Percentiles rank a stretch among this genome's conserved stretches.
phyloP scores from a whole-genome alignment of 37 sponge, comb jelly and placozoan species.

The Dysidea cf. avara region DNA sequence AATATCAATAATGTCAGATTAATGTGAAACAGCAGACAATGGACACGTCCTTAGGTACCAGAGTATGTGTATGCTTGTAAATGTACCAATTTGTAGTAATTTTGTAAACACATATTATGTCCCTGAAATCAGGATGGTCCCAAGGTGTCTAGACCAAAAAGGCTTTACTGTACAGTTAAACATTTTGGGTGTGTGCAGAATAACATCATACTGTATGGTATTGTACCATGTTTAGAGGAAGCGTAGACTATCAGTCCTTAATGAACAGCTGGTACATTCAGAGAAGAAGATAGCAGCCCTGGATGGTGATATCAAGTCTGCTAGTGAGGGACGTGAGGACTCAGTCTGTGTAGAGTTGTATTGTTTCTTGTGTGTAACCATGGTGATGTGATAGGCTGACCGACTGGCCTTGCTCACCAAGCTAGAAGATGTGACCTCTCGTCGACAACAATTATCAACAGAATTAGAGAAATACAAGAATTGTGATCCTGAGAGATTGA shows the following conservation, averaged over 20 bases:
- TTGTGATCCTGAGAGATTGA: conserved; percentile 83
- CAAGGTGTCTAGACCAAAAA: too few relatives aligned
- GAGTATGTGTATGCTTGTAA: too few relatives aligned
- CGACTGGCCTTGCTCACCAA: conserved; percentile 55
- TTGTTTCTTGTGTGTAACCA: too few relatives aligned
- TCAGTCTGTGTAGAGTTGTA: conserved; percentile 16
- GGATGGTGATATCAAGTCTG: conserved; percentile 31
- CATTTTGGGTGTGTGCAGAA: too few relatives aligned
- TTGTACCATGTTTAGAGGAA: conserved; percentile 23
- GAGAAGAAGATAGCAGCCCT: conserved; percentile 25
- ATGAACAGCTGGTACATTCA: conserved; percentile 23
- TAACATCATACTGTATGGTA: too few relatives aligned
- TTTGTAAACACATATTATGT: too few relatives aligned
- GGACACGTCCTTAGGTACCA: too few relatives aligned
- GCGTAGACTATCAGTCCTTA: conserved; percentile 30
- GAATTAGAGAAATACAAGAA: conserved; percentile 74
- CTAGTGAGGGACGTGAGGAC: conserved; percentile 52
- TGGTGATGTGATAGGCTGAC: conserved; percentile 36
- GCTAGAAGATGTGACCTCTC: conserved; percentile 43
- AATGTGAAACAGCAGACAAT: too few relatives aligned
- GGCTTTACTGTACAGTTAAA: conserved; percentile 2
- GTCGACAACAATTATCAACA: conserved; percentile 23
- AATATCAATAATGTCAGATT: too few relatives aligned
- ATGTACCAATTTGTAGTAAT: too few relatives aligned
- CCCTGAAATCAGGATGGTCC: too few relatives aligned